Conservation (phyloP, 2,113 vertebrate species). For the Corythoichthys intestinalis region DNA sequence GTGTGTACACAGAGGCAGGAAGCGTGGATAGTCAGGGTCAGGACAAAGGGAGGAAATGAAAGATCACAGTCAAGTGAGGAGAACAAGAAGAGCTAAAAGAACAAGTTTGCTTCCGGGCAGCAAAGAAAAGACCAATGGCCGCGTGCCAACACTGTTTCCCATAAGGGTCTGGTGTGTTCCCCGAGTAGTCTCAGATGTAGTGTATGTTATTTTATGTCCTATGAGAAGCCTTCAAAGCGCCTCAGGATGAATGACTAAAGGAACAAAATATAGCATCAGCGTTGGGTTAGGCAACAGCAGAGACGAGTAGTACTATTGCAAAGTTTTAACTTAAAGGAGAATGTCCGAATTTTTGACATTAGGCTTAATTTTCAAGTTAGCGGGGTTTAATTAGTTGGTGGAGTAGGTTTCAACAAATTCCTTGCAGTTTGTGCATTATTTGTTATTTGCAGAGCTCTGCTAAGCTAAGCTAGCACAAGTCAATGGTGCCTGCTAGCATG, state of each 20-base stretch:
- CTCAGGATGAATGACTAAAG: background rate
- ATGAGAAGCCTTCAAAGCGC: background rate
- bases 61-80: conserved; percentile 5
- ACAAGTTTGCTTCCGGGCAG: background rate
- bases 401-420: too few relatives aligned
- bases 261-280: background rate
- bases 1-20: conserved; percentile 18
- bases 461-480: too few relatives aligned
- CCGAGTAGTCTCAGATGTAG: background rate
- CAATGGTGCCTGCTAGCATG: too few relatives aligned
- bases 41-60: conserved; percentile 15
- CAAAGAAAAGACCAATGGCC: background rate
- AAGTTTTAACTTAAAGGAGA: too few relatives aligned
- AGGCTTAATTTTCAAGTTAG: too few relatives aligned
- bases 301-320: background rate
- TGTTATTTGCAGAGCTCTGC: too few relatives aligned
- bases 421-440: too few relatives aligned
- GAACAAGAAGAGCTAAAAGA: background rate
- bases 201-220: background rate
- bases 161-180: background rate
- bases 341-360: too few relatives aligned
- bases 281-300: background rate
- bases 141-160: background rate
- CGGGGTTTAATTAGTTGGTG: too few relatives aligned
- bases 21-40: conserved; percentile 23